Base-by-base conservation (phyloP, 2,888 invertebrate species). In the Atethmia centrago region DNA sequence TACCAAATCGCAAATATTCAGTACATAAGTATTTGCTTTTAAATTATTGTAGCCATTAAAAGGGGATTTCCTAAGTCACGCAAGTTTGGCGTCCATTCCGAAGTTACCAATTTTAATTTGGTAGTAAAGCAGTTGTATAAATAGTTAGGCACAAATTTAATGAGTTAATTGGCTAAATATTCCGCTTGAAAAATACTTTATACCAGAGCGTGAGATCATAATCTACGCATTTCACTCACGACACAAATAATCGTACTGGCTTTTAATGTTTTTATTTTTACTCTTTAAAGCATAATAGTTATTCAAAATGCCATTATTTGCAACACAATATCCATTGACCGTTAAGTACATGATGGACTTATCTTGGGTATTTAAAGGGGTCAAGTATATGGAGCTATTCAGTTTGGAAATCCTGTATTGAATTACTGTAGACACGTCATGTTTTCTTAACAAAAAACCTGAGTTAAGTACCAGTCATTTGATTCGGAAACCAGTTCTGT, bases 221-320 rank as follows among this genome's bases (percentile, higher is more conserved):
- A 80, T 81, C 80, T 67, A 28, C 51, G 10, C 65, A 68, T 71
- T 80, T 47, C 31, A 56, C 72, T 59, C 63, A 66, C 72, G 77
- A 45, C 61, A 72, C n/a, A 61, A 71, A 71, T 53, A 64, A 61
- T 64, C 47, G 51, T 65, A 53, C 25, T 21, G 16, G 12, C 45
- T 47, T 53, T 63, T 75, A 51, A 31, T 66, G 12, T 51, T 47
- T 53, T 63, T 75, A 51, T 31, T 66, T 42, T 40, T 45, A 51
- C n/a, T 47, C n/a, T 51, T 25, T 25, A 12, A 12, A 25, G 12
- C 45, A 40, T 55, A 21, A 49, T 64, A 21, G 56, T 8, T 16
- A 58, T 58, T 42, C 47, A 68, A 61, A 53, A 56, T 16, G 9
- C 68, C 36, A 51, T 71, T 71, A 68, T 68, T 71, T 53, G 42